Evolutionary conservation across 2,888 invertebrate species (phyloP), one percentile per base, ranked within the genome.

Genomic region (Stomorhina lunata): DNA sequence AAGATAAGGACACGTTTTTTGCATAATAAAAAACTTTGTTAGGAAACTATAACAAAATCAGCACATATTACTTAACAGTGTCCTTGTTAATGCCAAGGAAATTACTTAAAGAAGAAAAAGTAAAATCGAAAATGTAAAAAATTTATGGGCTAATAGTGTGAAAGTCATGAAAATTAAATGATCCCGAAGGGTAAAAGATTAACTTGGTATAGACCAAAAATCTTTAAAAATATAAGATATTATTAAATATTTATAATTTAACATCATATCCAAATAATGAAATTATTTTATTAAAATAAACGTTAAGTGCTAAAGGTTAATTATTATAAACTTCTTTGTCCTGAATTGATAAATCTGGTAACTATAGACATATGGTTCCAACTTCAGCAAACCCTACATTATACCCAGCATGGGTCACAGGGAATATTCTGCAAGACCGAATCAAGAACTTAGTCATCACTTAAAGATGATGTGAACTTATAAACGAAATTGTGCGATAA

Each of bases 131-230:
- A 10, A 40, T 10, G n/a, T n/a, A 63, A 10, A 40, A 40, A 22
- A 20, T n/a, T 1, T 34, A 25, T 25, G 25, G 25, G 25, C 4
- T 20, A 15, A 48, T 17, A 37, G 45, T 57, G 53, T 50, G 53
- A 63, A 61, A n/a, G n/a, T 29, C 45, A 59, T 48, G 4, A 55
- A 50, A 37, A 40, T 45, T 27, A 27, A 65, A 53, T 32, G 61
- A 66, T 22, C 57, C 34, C 63, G 61, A 78, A 65, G 71, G 63
- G 55, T 71, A 55, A 78, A 78, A 78, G 45, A 71, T 78, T 78
- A 65, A 65, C 63, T 71, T 78, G 71, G 63, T 63, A 45, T 63
- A 29, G 45, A 48, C 45, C 48, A 27, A 25, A 40, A 65, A 78
- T 63, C 34, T 43, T 65, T 63, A 20, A 78, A 53, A 63, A 43